phyloP scores from a whole-genome alignment of 2,888 invertebrate species.

The Euzophera pinguis region DNA sequence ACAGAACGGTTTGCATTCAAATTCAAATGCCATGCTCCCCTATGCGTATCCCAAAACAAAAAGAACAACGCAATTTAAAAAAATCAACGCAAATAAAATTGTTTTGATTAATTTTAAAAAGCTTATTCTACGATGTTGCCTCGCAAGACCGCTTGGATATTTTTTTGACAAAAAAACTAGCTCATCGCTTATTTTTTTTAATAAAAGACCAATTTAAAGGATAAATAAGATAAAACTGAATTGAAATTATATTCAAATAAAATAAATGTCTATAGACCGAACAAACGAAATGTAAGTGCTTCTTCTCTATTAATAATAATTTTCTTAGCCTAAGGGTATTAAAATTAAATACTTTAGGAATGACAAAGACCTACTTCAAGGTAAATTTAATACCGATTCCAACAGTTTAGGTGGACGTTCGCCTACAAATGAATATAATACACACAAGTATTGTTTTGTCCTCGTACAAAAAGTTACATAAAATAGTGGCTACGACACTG shows the following conservation, averaged over 20 bases:
- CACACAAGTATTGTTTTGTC: conserved; percentile 32
- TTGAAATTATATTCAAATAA: too few species aligned
- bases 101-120: conserved; percentile 9
- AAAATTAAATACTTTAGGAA: too few species aligned
- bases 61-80: conserved; percentile 25
- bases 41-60: conserved; percentile 35
- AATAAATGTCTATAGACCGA: too few species aligned
- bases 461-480: conserved; percentile 42
- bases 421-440: neutral
- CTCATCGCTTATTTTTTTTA: too few species aligned
- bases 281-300: too few species aligned
- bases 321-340: neutral
- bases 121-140: too few species aligned
- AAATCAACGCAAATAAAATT: conserved; percentile 11
- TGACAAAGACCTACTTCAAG: neutral
- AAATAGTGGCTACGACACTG: conserved; percentile 61
- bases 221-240: too few species aligned
- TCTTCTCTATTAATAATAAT: too few species aligned
- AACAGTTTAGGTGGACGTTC: conserved; percentile 1
- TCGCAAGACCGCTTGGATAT: too few species aligned
- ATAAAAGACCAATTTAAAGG: too few species aligned
- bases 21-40: conserved; percentile 44
- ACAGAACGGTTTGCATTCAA: conserved; percentile 52
- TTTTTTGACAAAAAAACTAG: too few species aligned
- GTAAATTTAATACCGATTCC: neutral